Percentiles rank a stretch among this genome's conserved stretches.
These are phyloP conservation scores for Stenolophus ochropezus DNA, from an alignment of 2,888 invertebrate genomes.

Conservation along the genomic window DNA sequence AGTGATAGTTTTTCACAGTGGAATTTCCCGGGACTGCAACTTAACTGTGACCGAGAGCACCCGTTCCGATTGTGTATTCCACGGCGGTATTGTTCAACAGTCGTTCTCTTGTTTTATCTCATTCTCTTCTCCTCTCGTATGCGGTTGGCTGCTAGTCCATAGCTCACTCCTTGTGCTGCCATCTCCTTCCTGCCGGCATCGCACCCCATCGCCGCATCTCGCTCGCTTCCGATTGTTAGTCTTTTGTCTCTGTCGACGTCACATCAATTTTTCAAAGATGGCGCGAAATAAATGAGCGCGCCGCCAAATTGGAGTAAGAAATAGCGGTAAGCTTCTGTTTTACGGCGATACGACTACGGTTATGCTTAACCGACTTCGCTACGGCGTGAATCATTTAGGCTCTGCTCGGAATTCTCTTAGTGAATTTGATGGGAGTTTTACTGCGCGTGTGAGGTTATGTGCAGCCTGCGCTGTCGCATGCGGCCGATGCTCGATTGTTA, in stretches of 20 bases:
- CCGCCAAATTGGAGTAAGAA: slow-evolving; percentile 74
- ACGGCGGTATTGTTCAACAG: slow-evolving; percentile 69
- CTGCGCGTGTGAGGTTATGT: background rate
- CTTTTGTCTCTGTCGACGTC: slow-evolving; percentile 73
- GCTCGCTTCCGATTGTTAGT: slow-evolving; percentile 69
- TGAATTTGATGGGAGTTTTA: slow-evolving; percentile 55
- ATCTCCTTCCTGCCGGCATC: slow-evolving; percentile 66
- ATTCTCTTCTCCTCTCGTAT: slow-evolving; percentile 67
- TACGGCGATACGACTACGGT: slow-evolving; percentile 64
- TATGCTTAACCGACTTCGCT: slow-evolving; percentile 55
- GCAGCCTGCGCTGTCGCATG: slow-evolving; percentile 25
- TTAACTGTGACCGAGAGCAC: slow-evolving; percentile 24
- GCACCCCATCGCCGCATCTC: slow-evolving; percentile 51
- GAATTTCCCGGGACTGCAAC: slow-evolving; percentile 35
- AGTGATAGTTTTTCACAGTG: background rate
- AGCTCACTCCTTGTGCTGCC: slow-evolving; percentile 67
- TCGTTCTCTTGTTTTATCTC: slow-evolving; percentile 71
- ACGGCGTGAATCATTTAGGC: slow-evolving; percentile 54
- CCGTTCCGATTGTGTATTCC: slow-evolving; percentile 71
- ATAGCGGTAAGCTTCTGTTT: slow-evolving; percentile 74
- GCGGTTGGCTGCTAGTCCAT: slow-evolving; percentile 71
- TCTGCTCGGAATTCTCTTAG: slow-evolving; percentile 53
- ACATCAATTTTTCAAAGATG: slow-evolving; percentile 74
- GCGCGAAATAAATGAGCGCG: slow-evolving; percentile 74
- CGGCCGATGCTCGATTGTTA: slow-evolving; percentile 46